phyloP scores from a whole-genome alignment of 35 echinoderm and acorn worm genomes.

The Apostichopus parvimensis region DNA sequence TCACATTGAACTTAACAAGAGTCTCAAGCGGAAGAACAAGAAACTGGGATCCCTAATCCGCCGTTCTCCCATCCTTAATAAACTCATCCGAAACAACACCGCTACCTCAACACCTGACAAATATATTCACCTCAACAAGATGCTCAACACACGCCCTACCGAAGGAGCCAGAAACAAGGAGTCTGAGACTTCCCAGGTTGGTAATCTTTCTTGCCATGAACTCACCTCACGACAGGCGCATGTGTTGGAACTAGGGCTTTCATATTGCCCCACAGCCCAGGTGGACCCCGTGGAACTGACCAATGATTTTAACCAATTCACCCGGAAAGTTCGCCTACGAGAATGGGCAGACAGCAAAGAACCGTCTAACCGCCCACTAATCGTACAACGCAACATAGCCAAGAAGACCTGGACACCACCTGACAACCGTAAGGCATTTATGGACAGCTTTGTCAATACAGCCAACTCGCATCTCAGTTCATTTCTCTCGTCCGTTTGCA shows the following conservation, averaged over 20 bases:
- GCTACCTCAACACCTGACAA: background rate
- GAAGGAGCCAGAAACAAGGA: no score
- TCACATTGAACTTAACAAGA: background rate
- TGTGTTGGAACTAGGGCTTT: background rate
- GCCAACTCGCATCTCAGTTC: no score
- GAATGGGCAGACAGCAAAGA: background rate
- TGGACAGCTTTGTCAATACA: no score
- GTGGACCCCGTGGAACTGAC: background rate
- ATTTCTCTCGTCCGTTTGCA: no score
- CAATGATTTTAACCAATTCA: background rate
- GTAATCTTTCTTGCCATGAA: background rate
- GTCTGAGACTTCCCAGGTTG: background rate
- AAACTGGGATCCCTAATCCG: background rate
- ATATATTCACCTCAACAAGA: no score
- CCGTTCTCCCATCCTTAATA: background rate
- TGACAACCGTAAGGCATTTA: no score
- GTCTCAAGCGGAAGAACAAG: background rate
- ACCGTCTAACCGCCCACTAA: no score
- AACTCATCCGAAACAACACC: background rate
- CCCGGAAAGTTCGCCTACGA: background rate
- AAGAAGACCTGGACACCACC: no score
- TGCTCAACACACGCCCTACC: background rate
- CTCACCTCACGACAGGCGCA: background rate
- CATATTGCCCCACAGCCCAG: background rate
- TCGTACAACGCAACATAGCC: no score